Evolutionary conservation across 2,888 invertebrate genomes (phyloP).

Genomic region (Drosophila cognata): DNA sequence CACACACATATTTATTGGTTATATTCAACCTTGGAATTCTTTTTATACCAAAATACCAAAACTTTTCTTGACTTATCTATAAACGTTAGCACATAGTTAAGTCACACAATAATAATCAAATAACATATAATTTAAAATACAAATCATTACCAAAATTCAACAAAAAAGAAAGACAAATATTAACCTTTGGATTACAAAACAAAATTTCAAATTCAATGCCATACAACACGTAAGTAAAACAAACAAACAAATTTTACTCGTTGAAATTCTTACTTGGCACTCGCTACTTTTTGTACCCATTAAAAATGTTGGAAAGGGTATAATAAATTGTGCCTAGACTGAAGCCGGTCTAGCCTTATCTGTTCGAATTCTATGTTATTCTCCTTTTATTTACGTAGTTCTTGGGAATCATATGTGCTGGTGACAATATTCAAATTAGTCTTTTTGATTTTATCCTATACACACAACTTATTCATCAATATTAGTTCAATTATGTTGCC

Average conservation of each 20-base stretch:
- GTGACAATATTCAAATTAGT: not conserved
- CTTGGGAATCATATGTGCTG: not conserved
- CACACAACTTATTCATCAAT: not conserved
- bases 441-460: not conserved
- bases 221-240: slow-evolving; percentile 47
- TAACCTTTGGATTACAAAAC: slow-evolving; percentile 46
- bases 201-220: slow-evolving; percentile 44
- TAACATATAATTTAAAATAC: slow-evolving; percentile 24
- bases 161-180: slow-evolving; percentile 5
- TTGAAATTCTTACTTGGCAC: not conserved
- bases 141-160: slow-evolving; percentile 30
- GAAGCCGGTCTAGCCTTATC: not conserved
- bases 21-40: slow-evolving; percentile 10
- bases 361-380: not conserved
- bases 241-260: slow-evolving; percentile 19
- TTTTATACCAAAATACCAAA: slow-evolving; percentile 29
- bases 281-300: slow-evolving; percentile 16
- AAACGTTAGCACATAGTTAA: slow-evolving; percentile 1
- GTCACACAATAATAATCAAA: slow-evolving; percentile 12
- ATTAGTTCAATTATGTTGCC: not conserved
- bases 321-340: not conserved
- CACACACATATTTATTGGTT: not conserved
- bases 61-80: slow-evolving; percentile 7
- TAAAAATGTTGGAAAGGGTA: not conserved
- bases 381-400: not conserved